These are phyloP conservation scores for Leucophenga maculata DNA, from an alignment of 2,888 invertebrate species.

Conservation along the genomic window DNA sequence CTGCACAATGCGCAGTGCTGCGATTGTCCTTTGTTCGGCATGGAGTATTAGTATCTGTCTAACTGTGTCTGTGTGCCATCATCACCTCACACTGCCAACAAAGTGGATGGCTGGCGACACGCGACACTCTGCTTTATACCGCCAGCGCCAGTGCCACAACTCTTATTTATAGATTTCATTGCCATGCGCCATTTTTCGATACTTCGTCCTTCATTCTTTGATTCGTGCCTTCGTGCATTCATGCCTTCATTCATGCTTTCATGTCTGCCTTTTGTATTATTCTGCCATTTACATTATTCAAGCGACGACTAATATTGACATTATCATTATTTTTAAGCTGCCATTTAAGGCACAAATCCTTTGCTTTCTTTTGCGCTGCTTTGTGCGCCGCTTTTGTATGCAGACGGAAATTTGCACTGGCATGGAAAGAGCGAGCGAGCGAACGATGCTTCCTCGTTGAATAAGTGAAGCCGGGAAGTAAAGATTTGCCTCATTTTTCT, in stretches of 20 bases:
- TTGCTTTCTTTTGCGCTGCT: constrained; percentile 27
- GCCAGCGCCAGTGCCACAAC: constrained; percentile 3
- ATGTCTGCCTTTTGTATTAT: constrained; percentile 57
- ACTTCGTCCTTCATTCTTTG: constrained; percentile 2
- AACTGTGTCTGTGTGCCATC: too few relatives aligned
- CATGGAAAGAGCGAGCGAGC: too few relatives aligned
- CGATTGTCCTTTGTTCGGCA: constrained; percentile 11
- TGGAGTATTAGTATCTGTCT: constrained; percentile 11
- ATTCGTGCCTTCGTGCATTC: constrained; percentile 20
- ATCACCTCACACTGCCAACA: not conserved
- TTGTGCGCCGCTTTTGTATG: not conserved
- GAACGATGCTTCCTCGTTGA: too few relatives aligned
- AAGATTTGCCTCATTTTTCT: not conserved
- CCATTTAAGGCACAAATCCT: constrained; percentile 44
- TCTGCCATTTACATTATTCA: constrained; percentile 66
- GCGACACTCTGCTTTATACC: constrained; percentile 38
- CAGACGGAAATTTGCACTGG: not conserved
- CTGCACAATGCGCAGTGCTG: constrained; percentile 34
- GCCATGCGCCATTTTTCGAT: constrained; percentile 33
- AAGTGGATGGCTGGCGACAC: constrained; percentile 28
- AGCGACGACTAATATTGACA: constrained; percentile 69
- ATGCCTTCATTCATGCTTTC: constrained; percentile 10
- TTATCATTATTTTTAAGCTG: constrained; percentile 53
- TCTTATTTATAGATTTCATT: constrained; percentile 51
- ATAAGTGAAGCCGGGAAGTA: not conserved